Evolutionary conservation across 1,140 invertebrate species (phyloP), one percentile per base, ranked within the genome.

Genomic region (Acromyrmex heyeri): DNA sequence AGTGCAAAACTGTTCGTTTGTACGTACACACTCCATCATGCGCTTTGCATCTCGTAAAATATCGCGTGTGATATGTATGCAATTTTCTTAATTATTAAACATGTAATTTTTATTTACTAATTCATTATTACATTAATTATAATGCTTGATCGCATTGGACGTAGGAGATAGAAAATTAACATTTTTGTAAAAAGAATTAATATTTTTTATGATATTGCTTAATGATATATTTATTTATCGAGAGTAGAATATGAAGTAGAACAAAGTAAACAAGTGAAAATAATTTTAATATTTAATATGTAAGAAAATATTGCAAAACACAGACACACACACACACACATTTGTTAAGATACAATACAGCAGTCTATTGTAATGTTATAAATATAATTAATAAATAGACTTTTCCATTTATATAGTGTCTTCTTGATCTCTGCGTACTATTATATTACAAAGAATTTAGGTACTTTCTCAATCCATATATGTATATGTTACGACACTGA

Each of bases 1-100:
- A 61, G 24, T 24, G 27, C 38, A 59, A 76, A 83, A 62, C 72
- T 69, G 48, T 61, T 83, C n/a, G 21, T 53, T 21, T 50, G 12
- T 27, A n/a, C 34, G 8, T 27, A 16, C 34, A 30, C n/a, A 30
- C 6, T n/a, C 30, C 50, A n/a, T 62, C 24, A 24, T 59, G 30
- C 27, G 1, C 6, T 65, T 67, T 16, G 44, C n/a, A 50, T 44
- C 30, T 4, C 50, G 12, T 18, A 34, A 8, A 53, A n/a, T 73
- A 27, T 48, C 18, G 79, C 38, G 55, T 61, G 24, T 14, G 21
- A 61, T 34, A 10, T 12, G 38, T 44, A 59, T 14, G 21, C 38
- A 14, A 69, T 50, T 2, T 16, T 61, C 72, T 50, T 82, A 30
- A 82, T 82, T 73, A 53, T 61, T 55, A 3, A 21, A 18, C 21